Percentiles rank a stretch among this genome's conserved stretches.
phyloP scores from a whole-genome alignment of 2,113 vertebrate species.

The Scomber japonicus region DNA sequence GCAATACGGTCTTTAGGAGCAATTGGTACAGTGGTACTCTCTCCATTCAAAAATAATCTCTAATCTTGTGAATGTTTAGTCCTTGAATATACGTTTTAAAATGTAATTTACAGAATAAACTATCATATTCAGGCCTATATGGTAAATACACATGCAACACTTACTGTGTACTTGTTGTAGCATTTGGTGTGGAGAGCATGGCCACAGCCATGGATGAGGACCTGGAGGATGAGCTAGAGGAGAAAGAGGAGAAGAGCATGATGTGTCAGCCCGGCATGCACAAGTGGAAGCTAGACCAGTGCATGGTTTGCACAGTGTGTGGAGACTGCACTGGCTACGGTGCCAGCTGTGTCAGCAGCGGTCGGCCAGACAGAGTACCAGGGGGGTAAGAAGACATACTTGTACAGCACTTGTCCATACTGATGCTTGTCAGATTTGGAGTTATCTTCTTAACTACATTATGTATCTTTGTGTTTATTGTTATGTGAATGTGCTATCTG shows the following conservation, averaged over 20 bases:
- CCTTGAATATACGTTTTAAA: neutral
- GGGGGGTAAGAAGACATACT: conserved; percentile 90
- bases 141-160: neutral
- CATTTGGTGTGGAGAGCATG: conserved; percentile 98
- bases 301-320: conserved; percentile 99
- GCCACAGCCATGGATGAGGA: conserved; percentile 99
- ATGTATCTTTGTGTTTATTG: neutral
- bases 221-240: conserved; percentile 96
- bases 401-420: neutral
- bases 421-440: neutral
- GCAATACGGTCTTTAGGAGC: too few species aligned
- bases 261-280: conserved; percentile 99
- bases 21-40: too few species aligned
- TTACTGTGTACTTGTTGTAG: conserved; percentile 66
- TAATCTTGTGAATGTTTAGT: too few species aligned
- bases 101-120: neutral
- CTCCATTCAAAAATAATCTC: too few species aligned
- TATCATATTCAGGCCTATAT: too few species aligned
- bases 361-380: conserved; percentile 95
- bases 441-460: neutral
- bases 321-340: conserved; percentile 98
- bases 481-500: neutral
- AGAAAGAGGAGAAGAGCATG: conserved; percentile 98
- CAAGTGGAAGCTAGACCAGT: conserved; percentile 99
- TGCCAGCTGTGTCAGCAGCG: conserved; percentile 98